Percentiles rank a stretch among this genome's conserved stretches.
Conservation (phyloP, 2,888 invertebrate species). For the Liodrosophila aerea region DNA sequence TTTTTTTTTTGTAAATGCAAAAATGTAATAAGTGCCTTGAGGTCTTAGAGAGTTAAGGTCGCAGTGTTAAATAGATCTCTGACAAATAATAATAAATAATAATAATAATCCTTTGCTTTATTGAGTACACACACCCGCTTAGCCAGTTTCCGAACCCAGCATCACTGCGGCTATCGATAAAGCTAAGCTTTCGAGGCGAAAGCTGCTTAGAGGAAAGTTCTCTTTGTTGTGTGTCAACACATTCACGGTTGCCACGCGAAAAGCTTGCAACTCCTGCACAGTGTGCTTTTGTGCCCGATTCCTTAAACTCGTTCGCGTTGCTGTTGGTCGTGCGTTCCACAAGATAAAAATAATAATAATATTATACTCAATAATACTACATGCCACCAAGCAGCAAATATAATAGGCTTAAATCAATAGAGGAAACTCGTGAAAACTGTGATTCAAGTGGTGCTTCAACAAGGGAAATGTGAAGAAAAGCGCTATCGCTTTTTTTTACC, state of each 20-base stretch:
- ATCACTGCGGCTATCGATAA: slow-evolving; percentile 38
- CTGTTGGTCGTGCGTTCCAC: slow-evolving; percentile 57
- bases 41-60: too few relatives aligned
- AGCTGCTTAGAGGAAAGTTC: slow-evolving; percentile 42
- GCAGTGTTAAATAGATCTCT: too few relatives aligned
- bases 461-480: slow-evolving; percentile 7
- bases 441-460: neutral
- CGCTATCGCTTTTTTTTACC: slow-evolving; percentile 56
- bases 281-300: slow-evolving; percentile 75
- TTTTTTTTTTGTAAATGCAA: too few relatives aligned
- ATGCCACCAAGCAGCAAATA: slow-evolving; percentile 4
- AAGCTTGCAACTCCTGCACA: slow-evolving; percentile 69
- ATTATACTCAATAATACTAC: slow-evolving; percentile 20
- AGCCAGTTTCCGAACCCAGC: slow-evolving; percentile 27
- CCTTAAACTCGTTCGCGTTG: slow-evolving; percentile 71
- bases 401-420: neutral
- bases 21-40: too few relatives aligned
- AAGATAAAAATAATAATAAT: slow-evolving; percentile 34
- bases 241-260: slow-evolving; percentile 50
- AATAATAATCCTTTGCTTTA: slow-evolving; percentile 4
- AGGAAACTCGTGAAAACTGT: neutral
- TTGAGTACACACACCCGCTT: slow-evolving; percentile 21
- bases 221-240: slow-evolving; percentile 41
- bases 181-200: slow-evolving; percentile 8
- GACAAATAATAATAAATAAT: too few relatives aligned